phyloP scores from a whole-genome alignment of 2,888 invertebrate species.

The Napeogenes inachia region DNA sequence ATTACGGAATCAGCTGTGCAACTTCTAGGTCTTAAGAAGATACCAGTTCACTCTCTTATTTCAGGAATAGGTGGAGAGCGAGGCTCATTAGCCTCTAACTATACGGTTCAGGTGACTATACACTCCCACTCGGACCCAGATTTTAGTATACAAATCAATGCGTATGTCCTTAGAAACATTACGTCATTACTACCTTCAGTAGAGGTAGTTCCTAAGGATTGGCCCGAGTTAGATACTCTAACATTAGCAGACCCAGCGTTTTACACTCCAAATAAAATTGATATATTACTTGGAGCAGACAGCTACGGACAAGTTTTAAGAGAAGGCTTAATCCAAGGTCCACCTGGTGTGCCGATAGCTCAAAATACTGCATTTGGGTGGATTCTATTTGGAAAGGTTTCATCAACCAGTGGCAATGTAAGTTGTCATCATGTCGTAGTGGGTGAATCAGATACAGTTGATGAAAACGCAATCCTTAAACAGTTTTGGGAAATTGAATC shows the following conservation, averaged over 20 bases:
- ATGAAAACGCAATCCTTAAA: slow-evolving; percentile 3
- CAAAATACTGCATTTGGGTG: slow-evolving; percentile 11
- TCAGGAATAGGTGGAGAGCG: slow-evolving; percentile 30
- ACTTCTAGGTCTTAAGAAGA: slow-evolving; percentile 24
- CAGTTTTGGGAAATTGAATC: too few relatives aligned
- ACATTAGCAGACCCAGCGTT: slow-evolving; percentile 30
- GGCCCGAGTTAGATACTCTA: slow-evolving; percentile 25
- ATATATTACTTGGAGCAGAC: slow-evolving; percentile 29
- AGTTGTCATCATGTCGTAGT: neutral
- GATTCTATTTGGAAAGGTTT: slow-evolving; percentile 4
- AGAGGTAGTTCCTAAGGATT: slow-evolving; percentile 15
- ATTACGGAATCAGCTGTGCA: slow-evolving; percentile 30
- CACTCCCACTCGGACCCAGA: slow-evolving; percentile 9
- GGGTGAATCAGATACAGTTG: neutral
- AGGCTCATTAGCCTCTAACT: slow-evolving; percentile 16
- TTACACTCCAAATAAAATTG: slow-evolving; percentile 26
- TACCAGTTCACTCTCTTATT: slow-evolving; percentile 23
- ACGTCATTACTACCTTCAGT: slow-evolving; percentile 22
- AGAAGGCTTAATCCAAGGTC: slow-evolving; percentile 23
- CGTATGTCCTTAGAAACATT: slow-evolving; percentile 28
- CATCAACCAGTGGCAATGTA: neutral
- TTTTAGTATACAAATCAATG: slow-evolving; percentile 24
- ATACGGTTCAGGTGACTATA: slow-evolving; percentile 25
- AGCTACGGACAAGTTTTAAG: slow-evolving; percentile 23
- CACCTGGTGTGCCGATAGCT: slow-evolving; percentile 9